Base-by-base conservation (phyloP, 2,113 vertebrate genomes). In the Sceloporus undulatus region DNA sequence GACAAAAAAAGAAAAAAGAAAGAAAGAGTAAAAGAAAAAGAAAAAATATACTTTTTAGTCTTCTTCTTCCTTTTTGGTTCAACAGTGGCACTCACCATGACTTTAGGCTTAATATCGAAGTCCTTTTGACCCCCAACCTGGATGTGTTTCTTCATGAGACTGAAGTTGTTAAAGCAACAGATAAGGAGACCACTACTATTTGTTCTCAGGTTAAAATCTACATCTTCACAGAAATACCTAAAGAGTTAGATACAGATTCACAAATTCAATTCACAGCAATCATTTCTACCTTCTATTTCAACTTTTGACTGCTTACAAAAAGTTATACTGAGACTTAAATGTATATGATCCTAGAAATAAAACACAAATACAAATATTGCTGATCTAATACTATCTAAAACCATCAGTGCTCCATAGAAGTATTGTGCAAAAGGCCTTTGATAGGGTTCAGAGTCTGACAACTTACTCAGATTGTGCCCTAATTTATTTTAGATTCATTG, bases 61-160 rank as follows among this genome's bases (percentile, higher is more conserved):
- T 71, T 40, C 5, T 2, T 48, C 29, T 40, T 59, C 27, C 13
- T 52, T 86, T 0, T 85, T 74, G 27, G 82, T 27, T 38, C 0
- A 66, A 65, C 14, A 7, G 19, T 0, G 62, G 74, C 77, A 92
- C 97, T 94, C 93, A 99, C 99, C 98, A 97, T 92, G 56, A 98
- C 96, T 95, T 99, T 99, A 76, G 99, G 98, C 93, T 98, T 99
- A 91, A 99, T 97, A 21, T 96, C 93, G 48, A 98, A 98, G 93
- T 98, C 98, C 93, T 98, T 97, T 88, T 98, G 98, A 85, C 98
- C 98, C 75, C 98, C 98, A 59, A 97, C 97, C 91, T 98, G 98
- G 92, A 99, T 98, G 84, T 98, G 97, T 93, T 99, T 99, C 96
- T 99, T 99, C 99, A 99, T 99, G 95, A 99, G 96, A 90, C 98